These are phyloP conservation scores for Gymnothorax reevesii DNA, from an alignment of 2,797 vertebrate genomes.

Conservation along the genomic window DNA sequence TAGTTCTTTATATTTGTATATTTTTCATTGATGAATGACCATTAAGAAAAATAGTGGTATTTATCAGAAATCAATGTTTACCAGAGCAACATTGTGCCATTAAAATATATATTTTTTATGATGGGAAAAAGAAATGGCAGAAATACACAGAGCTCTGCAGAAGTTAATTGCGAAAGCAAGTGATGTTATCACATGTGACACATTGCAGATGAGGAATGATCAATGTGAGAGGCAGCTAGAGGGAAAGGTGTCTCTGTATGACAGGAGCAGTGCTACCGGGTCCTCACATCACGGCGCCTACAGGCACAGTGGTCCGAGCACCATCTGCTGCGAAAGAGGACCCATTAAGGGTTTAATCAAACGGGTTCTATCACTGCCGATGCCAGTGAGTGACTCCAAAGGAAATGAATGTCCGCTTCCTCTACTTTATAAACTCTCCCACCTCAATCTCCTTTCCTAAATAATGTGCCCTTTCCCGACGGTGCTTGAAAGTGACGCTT, in stretches of 20 bases:
- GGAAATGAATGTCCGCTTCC: conserved; percentile 12
- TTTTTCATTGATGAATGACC: no score
- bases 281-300: conserved; percentile 25
- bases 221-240: not conserved
- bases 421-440: not conserved
- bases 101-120: not conserved
- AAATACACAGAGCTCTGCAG: not conserved
- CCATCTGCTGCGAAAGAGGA: conserved; percentile 56
- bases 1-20: no score
- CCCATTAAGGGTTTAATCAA: conserved; percentile 54
- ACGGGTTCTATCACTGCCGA: conserved; percentile 46
- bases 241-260: conserved; percentile 34
- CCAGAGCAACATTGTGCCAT: no score
- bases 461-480: not conserved
- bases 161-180: not conserved
- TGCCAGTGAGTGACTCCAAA: conserved; percentile 44
- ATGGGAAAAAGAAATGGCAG: not conserved
- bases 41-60: no score
- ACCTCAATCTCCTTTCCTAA: not conserved
- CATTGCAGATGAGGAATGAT: not conserved
- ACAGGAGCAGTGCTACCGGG: conserved; percentile 45
- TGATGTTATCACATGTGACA: conserved; percentile 13
- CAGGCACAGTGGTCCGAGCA: conserved; percentile 48
- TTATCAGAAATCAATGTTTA: no score
- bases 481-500: not conserved